These are phyloP conservation scores for Hippasteria phrygiana DNA, from an alignment of 53 echinoderm and acorn worm species.

Conservation along the genomic window DNA sequence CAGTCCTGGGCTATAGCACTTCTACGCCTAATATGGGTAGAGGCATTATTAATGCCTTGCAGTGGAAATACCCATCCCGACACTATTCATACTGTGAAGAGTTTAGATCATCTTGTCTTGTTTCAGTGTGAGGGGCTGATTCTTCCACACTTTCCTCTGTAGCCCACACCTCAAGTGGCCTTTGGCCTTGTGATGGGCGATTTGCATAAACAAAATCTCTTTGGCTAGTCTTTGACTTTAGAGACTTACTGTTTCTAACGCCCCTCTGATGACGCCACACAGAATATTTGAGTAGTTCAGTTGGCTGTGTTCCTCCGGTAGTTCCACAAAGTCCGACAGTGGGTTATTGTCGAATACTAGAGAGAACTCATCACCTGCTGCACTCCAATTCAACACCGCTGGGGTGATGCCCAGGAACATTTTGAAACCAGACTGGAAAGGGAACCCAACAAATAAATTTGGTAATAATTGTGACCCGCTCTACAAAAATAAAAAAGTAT, in stretches of 20 bases:
- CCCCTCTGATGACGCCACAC: constrained; percentile 97
- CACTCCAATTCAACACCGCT: constrained; percentile 88
- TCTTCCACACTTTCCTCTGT: too few species aligned
- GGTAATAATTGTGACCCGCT: not conserved
- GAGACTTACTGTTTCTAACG: constrained; percentile 91
- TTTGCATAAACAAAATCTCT: too few species aligned
- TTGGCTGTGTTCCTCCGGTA: constrained; percentile 94
- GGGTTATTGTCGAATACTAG: constrained; percentile 91
- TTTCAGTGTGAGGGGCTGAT: too few species aligned
- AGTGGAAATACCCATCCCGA: too few species aligned
- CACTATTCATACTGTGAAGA: too few species aligned
- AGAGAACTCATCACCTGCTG: constrained; percentile 98
- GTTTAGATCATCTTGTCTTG: too few species aligned
- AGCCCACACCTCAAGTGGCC: too few species aligned
- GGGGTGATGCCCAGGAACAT: constrained; percentile 99
- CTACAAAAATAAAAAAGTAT: not conserved
- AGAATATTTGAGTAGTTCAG: constrained; percentile 97
- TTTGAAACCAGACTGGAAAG: constrained; percentile 87
- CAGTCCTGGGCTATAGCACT: too few species aligned
- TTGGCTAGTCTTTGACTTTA: too few species aligned
- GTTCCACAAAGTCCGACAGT: constrained; percentile 96
- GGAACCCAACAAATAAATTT: not conserved
- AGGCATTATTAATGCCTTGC: too few species aligned
- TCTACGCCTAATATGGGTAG: too few species aligned
- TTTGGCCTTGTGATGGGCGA: too few species aligned